Conservation (phyloP, 2,888 invertebrate genomes). For the Hylaea fasciaria region DNA sequence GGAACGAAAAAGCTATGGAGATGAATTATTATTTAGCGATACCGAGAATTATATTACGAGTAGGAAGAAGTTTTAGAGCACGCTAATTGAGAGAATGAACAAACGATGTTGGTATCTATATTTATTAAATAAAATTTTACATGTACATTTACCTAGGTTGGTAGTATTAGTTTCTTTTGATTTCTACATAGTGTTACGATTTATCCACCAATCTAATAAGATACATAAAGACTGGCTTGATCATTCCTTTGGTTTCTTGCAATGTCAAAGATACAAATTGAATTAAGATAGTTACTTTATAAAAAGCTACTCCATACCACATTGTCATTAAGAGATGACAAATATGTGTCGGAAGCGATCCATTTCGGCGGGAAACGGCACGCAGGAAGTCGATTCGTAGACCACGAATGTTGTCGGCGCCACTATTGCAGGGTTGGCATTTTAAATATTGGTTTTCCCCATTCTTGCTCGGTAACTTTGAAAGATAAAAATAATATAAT, state of each 20-base stretch:
- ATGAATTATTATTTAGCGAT: conserved; percentile 1
- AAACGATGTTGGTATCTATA: too few relatives aligned
- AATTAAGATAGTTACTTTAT: background rate
- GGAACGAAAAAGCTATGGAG: conserved; percentile 48
- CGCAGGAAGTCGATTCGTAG: conserved; percentile 82
- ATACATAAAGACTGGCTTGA: too few relatives aligned
- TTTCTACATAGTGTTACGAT: too few relatives aligned
- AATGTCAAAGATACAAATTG: background rate
- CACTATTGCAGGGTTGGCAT: conserved; percentile 57
- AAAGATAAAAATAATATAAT: conserved; percentile 33
- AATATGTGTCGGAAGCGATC: conserved; percentile 83
- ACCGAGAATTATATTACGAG: too few relatives aligned
- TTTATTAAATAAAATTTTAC: too few relatives aligned
- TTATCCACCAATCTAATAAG: too few relatives aligned
- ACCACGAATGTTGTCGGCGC: conserved; percentile 81
- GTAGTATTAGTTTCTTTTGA: too few relatives aligned
- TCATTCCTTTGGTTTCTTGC: too few relatives aligned
- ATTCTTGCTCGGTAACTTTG: conserved; percentile 33
- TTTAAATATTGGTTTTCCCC: conserved; percentile 41
- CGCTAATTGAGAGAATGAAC: too few relatives aligned
- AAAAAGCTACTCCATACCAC: conserved; percentile 50
- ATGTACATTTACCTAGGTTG: too few relatives aligned
- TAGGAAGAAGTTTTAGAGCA: too few relatives aligned
- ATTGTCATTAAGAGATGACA: conserved; percentile 76
- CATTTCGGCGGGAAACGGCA: conserved; percentile 82